Conservation (phyloP, 2,113 vertebrate genomes). For the Bothrops jararaca region DNA sequence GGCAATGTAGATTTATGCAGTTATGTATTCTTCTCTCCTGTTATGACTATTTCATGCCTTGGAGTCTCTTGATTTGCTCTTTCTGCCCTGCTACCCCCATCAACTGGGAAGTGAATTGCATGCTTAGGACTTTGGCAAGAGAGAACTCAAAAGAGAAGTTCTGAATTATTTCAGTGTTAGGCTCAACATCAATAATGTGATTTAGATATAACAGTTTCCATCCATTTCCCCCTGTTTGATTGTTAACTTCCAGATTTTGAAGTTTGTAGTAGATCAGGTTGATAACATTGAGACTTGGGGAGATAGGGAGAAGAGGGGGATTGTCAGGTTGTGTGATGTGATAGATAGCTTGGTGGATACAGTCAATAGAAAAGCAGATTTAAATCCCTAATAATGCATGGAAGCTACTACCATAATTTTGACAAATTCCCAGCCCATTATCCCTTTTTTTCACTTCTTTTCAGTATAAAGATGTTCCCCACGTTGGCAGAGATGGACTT, state of each 20-base stretch:
- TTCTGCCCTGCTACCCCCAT: neutral
- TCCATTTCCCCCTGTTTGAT: neutral
- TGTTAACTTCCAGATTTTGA: neutral
- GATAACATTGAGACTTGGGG: neutral
- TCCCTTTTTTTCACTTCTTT: neutral
- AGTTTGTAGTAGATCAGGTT: neutral
- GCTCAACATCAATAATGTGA: neutral
- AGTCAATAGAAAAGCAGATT: neutral
- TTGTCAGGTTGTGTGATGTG: neutral
- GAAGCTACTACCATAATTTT: neutral
- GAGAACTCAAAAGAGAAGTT: neutral
- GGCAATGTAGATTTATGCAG: neutral
- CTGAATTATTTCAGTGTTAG: neutral
- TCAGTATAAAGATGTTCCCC: neutral
- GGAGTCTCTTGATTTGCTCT: neutral
- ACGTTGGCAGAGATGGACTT: neutral
- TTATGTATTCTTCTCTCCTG: neutral
- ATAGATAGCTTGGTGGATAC: neutral
- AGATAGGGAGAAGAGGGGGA: neutral
- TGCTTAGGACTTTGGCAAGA: neutral
- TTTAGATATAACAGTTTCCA: neutral
- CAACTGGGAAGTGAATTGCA: neutral
- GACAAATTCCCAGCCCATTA: neutral
- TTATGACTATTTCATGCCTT: neutral
- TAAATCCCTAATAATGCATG: neutral